Conservation (phyloP, 2,888 invertebrate species). For the Amaurobius ferox region DNA sequence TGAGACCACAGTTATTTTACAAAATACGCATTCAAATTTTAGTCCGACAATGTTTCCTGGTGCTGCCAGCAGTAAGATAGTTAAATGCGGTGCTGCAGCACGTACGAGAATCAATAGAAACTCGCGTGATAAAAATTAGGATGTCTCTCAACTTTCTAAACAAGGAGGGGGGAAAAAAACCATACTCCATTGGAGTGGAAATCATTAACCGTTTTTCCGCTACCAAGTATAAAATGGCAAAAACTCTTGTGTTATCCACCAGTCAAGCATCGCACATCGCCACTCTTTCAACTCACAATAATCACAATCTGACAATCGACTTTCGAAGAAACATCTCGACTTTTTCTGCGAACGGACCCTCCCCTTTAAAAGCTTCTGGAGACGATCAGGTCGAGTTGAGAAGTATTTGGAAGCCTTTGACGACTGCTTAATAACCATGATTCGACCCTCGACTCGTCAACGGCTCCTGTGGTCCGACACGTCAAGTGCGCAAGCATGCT, state of each 20-base stretch:
- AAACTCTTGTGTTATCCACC: neutral
- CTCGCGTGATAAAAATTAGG: too few relatives aligned
- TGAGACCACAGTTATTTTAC: too few relatives aligned
- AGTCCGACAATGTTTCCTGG: too few relatives aligned
- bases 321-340: neutral
- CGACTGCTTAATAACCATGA: conserved; percentile 40
- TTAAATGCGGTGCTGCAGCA: too few relatives aligned
- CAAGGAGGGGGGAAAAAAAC: too few relatives aligned
- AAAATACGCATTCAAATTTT: too few relatives aligned
- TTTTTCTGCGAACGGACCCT: neutral
- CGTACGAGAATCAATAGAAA: too few relatives aligned
- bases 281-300: neutral
- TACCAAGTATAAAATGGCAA: neutral
- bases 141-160: too few relatives aligned
- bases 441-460: conserved; percentile 35
- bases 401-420: neutral
- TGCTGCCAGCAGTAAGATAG: too few relatives aligned
- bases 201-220: conserved; percentile 1
- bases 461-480: conserved; percentile 54
- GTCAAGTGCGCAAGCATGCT: conserved; percentile 31
- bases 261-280: neutral
- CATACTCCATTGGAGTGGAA: too few relatives aligned
- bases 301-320: conserved; percentile 19
- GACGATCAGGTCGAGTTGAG: conserved; percentile 4
- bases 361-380: neutral